Evolutionary conservation across 2,888 invertebrate genomes (phyloP).

Genomic region (Osmoderma eremita): DNA sequence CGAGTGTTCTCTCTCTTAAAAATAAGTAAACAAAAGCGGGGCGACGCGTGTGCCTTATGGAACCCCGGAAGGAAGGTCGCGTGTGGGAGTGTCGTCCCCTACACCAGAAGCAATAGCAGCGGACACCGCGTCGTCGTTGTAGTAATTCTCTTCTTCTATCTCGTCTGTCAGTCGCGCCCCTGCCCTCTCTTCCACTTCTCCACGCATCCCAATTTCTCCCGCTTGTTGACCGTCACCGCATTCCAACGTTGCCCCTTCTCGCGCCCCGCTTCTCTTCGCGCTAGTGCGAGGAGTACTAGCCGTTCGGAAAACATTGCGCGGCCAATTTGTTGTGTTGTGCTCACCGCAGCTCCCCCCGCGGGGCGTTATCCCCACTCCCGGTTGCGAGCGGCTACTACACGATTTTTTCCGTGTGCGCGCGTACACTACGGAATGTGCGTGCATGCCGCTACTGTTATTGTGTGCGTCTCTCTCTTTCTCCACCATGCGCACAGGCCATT

Average conservation of each 20-base stretch:
- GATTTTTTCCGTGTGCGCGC: conserved; percentile 28
- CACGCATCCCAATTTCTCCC: conserved; percentile 32
- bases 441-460: conserved; percentile 16
- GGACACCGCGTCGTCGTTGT: no score
- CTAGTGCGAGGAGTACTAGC: conserved; percentile 41
- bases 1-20: background rate
- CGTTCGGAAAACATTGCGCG: conserved; percentile 53
- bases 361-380: conserved; percentile 14
- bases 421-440: conserved; percentile 33
- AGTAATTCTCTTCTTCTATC: conserved; percentile 6
- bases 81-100: conserved; percentile 46
- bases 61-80: conserved; percentile 52
- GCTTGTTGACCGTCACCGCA: conserved; percentile 53
- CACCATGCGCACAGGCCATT: background rate
- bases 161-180: background rate
- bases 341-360: conserved; percentile 56
- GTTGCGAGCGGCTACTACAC: conserved; percentile 15
- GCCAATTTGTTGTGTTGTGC: conserved; percentile 64
- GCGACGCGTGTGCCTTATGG: conserved; percentile 47
- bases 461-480: background rate
- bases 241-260: conserved; percentile 47
- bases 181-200: background rate
- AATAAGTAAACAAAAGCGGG: conserved; percentile 28
- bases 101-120: background rate
- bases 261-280: conserved; percentile 36